phyloP scores from a whole-genome alignment of 92 coral and sea anemone genomes.

The Zoanthus sociatus region DNA sequence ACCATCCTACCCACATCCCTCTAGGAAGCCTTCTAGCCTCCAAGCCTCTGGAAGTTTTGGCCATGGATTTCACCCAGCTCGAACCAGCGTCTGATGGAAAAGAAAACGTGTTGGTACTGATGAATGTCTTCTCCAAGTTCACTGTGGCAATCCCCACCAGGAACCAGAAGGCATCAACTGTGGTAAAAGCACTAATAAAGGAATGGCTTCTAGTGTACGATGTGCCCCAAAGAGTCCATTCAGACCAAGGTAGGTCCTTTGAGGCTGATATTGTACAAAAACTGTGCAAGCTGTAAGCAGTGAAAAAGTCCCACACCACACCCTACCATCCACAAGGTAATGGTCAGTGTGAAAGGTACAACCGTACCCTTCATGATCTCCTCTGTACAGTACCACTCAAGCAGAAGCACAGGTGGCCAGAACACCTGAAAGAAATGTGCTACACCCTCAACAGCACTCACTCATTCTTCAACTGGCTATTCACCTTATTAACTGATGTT shows the following conservation, averaged over 20 bases:
- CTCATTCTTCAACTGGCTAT: background rate
- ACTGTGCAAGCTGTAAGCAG: background rate
- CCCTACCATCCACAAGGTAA: conserved; percentile 1
- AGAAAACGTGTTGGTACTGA: background rate
- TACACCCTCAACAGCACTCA: background rate
- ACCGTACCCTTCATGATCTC: background rate
- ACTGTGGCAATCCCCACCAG: background rate
- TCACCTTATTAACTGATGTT: background rate
- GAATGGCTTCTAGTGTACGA: background rate
- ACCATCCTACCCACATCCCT: conserved; percentile 47
- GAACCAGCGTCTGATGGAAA: background rate
- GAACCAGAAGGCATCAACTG: background rate
- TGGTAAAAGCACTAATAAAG: background rate
- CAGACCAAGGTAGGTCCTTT: background rate
- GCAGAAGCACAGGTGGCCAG: background rate
- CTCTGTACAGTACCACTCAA: background rate
- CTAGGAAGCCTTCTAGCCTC: background rate
- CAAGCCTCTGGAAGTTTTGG: background rate
- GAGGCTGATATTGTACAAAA: background rate
- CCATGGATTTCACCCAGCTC: background rate
- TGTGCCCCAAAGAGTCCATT: background rate
- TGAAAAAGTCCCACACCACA: background rate
- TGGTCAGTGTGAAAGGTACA: background rate
- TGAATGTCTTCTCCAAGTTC: background rate
- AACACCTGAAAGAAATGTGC: background rate